Base-by-base conservation (phyloP, 2,113 vertebrate species). In the Phyllostomus discolor region DNA sequence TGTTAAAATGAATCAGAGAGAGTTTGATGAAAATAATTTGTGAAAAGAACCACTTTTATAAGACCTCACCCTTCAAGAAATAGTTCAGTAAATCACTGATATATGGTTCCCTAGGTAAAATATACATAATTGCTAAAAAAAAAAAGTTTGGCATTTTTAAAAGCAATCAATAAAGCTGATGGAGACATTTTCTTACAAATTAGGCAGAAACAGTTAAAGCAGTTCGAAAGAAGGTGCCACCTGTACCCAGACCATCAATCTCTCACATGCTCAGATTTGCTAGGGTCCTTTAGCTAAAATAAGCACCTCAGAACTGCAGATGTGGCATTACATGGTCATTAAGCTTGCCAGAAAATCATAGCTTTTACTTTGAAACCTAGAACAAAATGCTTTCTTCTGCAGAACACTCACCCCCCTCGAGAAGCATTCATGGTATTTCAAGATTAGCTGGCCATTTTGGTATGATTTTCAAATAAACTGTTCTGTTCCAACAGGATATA, bases 291-390 rank as follows among this genome's bases (percentile, higher is more conserved):
- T 50, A 50, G 93, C 72, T 94, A 62, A 73, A 95, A 97, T 91
- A 95, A 98, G 95, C 70, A 94, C 90, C 96, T 95, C 79, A 95
- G 94, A 79, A 97, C 48, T 91, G 67, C 91, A 85, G 62, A 84
- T 78, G 54, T 91, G 66, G 91, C 85, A 93, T 91, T 97, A 94
- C 80, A 64, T 50, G 19, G 82, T 96, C 86, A 91, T 95, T 96
- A 95, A 94, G 83, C 87, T 69, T 96, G 96, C 82, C 91, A 97
- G 94, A 96, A 97, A 98, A 97, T 97, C 95, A 97, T 1, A 94
- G 93, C 93, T 95, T 91, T 97, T 93, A 91, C 91, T 95, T 69
- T 96, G 91, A 72, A 96, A 96, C 91, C 86, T 72, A 96, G 86
- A 96, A 97, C 82, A 94, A 97, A 94, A 97, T 90, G 91, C 69